A percentile compares a stretch with the other conserved stretches of the same genome.
phyloP scores from a whole-genome alignment of 2,888 invertebrate genomes.

The Ecdyonurus torrentis region DNA sequence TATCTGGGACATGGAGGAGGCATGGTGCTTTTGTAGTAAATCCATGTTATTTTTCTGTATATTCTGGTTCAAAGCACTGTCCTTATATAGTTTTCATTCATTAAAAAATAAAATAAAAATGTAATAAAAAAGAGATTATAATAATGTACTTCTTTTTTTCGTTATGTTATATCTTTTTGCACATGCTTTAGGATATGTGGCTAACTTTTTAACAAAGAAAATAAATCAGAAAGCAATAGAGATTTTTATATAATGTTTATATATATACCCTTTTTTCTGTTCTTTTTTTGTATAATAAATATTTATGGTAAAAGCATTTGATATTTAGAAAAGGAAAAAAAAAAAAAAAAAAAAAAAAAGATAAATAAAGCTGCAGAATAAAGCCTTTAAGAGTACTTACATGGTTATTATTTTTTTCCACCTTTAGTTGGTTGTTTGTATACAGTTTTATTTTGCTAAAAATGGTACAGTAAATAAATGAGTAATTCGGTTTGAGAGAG shows the following conservation, averaged over 20 bases:
- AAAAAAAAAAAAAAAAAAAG: neutral
- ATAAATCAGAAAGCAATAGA: neutral
- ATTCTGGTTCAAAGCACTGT: neutral
- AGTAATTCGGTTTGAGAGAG: neutral
- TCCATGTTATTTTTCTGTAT: neutral
- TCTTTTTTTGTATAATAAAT: no score
- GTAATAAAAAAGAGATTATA: no score
- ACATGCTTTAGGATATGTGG: neutral
- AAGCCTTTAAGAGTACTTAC: neutral
- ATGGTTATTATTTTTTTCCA: neutral
- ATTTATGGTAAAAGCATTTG: neutral
- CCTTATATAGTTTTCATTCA: neutral
- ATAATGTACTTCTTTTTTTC: neutral
- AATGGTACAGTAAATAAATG: no score
- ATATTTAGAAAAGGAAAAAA: neutral
- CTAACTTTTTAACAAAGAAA: neutral
- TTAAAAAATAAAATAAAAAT: neutral
- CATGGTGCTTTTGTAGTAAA: neutral
- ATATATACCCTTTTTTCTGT: neutral
- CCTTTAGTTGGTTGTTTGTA: no score
- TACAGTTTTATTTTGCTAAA: neutral
- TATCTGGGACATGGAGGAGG: neutral
- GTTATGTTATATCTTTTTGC: neutral
- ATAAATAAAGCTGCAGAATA: neutral
- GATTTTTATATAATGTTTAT: neutral